A percentile compares a stretch with the other conserved stretches of the same genome.
These are phyloP conservation scores for Chelonia mydas DNA, from an alignment of 2,797 vertebrate species.

Conservation along the genomic window DNA sequence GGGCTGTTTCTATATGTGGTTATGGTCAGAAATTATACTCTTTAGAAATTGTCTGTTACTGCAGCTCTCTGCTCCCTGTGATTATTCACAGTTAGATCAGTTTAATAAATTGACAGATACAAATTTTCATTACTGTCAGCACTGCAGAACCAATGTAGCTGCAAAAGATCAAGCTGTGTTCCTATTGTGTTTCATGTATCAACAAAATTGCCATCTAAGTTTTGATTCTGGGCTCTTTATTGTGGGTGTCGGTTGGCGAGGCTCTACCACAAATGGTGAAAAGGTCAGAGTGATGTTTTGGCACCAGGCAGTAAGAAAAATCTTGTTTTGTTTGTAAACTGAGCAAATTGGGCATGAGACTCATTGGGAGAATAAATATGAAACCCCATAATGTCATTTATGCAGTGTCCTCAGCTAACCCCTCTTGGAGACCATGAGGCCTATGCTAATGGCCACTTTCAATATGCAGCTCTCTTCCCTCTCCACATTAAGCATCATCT, in stretches of 20 bases:
- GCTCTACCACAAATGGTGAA: background rate
- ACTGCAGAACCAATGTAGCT: background rate
- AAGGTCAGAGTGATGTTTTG: conserved; percentile 3
- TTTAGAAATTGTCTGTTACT: background rate
- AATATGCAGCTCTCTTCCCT: background rate
- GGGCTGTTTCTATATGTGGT: background rate
- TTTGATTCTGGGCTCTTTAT: background rate
- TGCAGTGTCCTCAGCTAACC: background rate
- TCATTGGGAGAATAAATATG: rapidly evolving
- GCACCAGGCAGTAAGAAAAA: background rate
- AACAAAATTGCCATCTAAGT: rapidly evolving
- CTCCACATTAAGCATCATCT: background rate
- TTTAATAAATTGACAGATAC: conserved; percentile 57
- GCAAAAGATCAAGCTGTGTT: conserved; percentile 1
- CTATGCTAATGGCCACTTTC: background rate
- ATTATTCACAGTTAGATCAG: conserved; percentile 23
- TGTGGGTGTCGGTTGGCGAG: rapidly evolving
- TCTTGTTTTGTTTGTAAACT: background rate
- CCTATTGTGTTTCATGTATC: background rate
- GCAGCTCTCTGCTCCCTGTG: background rate
- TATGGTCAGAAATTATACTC: background rate
- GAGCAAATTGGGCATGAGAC: background rate
- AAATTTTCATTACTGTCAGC: conserved; percentile 35
- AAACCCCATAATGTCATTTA: rapidly evolving
- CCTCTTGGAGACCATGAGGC: background rate